These are phyloP conservation scores for Anisognathus igniventris DNA, from an alignment of 2,797 vertebrate genomes.

Conservation along the genomic window DNA sequence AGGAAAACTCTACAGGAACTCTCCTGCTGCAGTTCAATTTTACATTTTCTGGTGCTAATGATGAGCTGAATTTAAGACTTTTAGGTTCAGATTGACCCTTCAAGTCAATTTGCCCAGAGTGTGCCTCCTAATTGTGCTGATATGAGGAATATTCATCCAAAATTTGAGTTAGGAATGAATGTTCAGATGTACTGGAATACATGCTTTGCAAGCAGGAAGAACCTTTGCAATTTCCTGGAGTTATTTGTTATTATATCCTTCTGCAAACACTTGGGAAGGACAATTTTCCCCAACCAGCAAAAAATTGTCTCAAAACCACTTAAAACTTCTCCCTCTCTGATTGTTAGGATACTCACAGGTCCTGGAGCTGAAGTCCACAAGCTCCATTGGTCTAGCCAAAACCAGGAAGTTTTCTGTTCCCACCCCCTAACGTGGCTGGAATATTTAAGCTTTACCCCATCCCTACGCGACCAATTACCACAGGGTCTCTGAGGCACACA, in stretches of 20 bases:
- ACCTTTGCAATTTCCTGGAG: neutral
- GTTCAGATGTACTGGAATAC: neutral
- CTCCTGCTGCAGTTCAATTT: neutral
- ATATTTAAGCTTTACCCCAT: neutral
- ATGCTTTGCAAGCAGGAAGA: neutral
- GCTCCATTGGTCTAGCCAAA: accelerated
- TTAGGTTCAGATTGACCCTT: neutral
- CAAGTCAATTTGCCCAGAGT: neutral
- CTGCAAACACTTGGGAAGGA: neutral
- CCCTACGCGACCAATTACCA: neutral
- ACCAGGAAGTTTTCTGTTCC: accelerated
- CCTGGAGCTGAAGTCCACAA: neutral
- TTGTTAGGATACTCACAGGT: neutral
- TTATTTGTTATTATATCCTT: neutral
- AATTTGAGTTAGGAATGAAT: neutral
- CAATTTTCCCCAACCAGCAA: neutral
- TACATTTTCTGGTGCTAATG: neutral
- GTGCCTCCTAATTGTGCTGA: neutral
- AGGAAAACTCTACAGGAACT: neutral
- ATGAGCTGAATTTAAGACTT: neutral
- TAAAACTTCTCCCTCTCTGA: neutral
- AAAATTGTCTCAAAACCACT: neutral
- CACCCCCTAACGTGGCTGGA: accelerated
- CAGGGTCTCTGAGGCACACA: neutral
- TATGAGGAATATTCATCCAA: neutral